phyloP scores from a whole-genome alignment of 2,113 vertebrate genomes.

The Gallinago paraguaiae region DNA sequence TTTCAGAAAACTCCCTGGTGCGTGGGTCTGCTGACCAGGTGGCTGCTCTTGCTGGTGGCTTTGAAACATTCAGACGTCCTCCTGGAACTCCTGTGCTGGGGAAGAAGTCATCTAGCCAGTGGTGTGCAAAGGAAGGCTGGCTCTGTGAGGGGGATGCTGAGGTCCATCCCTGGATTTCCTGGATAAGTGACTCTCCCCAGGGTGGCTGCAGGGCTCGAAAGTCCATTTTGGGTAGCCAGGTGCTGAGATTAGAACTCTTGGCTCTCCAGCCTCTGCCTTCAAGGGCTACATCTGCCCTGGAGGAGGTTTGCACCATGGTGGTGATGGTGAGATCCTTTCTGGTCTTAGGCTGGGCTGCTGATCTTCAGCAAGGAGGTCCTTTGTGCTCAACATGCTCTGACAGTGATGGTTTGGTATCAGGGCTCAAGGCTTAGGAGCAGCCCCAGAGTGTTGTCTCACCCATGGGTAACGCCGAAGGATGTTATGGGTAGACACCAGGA shows the following conservation, averaged over 20 bases:
- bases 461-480: accelerated
- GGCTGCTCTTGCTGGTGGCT: background rate
- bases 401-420: accelerated
- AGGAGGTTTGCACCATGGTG: background rate
- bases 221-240: accelerated
- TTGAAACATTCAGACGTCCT: background rate
- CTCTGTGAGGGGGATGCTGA: background rate
- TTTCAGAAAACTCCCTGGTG: background rate
- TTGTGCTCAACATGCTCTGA: accelerated
- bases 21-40: accelerated
- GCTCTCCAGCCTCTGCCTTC: background rate
- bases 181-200: accelerated
- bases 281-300: background rate
- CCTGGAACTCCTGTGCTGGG: background rate
- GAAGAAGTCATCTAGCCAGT: background rate
- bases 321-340: background rate
- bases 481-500: background rate
- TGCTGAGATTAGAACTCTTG: background rate
- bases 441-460: background rate
- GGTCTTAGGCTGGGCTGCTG: background rate
- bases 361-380: background rate
- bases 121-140: background rate
- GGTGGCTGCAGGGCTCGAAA: background rate
- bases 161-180: background rate
- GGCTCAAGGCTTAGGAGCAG: background rate